phyloP scores from a whole-genome alignment of 1,140 invertebrate genomes.

The Scylla paramamosain region DNA sequence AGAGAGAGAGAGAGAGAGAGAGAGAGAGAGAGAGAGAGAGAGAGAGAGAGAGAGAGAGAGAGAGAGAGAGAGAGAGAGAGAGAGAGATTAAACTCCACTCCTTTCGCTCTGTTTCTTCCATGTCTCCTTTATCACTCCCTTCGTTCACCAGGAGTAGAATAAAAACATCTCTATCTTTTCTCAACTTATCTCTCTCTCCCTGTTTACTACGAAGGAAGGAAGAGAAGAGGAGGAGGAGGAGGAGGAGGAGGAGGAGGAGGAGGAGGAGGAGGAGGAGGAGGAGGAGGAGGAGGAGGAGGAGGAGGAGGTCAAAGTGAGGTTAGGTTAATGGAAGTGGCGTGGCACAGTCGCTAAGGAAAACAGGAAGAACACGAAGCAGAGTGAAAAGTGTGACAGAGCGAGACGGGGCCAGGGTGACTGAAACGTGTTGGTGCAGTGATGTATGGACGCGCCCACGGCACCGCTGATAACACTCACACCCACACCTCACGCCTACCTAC shows the following conservation, averaged over 20 bases:
- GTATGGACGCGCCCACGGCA: conserved; percentile 26
- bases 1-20: background rate
- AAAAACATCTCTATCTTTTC: background rate
- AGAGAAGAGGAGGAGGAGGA: background rate
- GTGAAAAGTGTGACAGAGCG: background rate
- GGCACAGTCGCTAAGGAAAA: background rate
- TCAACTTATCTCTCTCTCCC: background rate
- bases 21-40: conserved; percentile 36
- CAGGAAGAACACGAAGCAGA: background rate
- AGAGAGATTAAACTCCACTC: too few relatives aligned
- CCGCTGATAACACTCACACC: conserved; percentile 49
- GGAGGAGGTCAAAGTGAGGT: too few relatives aligned
- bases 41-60: conserved; percentile 1
- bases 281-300: too few relatives aligned
- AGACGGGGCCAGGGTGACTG: background rate
- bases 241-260: too few relatives aligned
- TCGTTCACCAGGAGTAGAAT: background rate
- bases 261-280: too few relatives aligned
- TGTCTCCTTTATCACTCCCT: background rate
- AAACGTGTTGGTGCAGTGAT: background rate
- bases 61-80: conserved; percentile 30
- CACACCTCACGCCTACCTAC: conserved; percentile 36
- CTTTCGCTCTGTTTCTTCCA: background rate
- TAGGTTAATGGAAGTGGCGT: too few relatives aligned
- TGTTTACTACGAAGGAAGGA: background rate